Evolutionary conservation across 2,888 invertebrate species (phyloP), one percentile per base, ranked within the genome.

Genomic region (Branchellion lobata): DNA sequence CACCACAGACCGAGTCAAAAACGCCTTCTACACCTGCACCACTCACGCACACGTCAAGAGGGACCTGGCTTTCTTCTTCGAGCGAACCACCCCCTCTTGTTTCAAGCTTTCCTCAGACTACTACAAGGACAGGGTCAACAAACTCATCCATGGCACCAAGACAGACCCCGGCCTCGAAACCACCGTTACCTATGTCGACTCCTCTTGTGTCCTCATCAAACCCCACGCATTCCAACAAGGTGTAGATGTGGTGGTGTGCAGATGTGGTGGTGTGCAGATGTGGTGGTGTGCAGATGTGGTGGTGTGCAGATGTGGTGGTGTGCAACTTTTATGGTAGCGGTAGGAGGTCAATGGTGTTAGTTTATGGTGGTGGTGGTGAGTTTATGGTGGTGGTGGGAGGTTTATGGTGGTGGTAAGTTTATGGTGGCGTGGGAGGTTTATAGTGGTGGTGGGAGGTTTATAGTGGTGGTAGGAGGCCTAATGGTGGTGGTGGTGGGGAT

Each of bases 141-240:
- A 57, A 3, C 3, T 24, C 5, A 57, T 57, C 5, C 5, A 18
- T 24, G 61, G 61, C 5, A n/a, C 3, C 21, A 57, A 57, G 61
- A 8, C 61, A n/a, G 24, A 24, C 5, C 61, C 3, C 5, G 11
- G 3, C n/a, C 81, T 84, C 11, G 82, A 82, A 51, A 86, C 86
- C 81, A 87, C 88, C 27, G 87, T 87, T 29, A 83, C 83, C 18
- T 85, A 85, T 81, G 81, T 81, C 8, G 86, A 87, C 78, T 86
- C 85, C 51, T 88, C 88, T 2, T 88, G 88, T 81, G 93, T 93
- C 84, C 89, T 96, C 78, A 92, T 96, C 71, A 96, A 96, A 87
- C 96, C 96, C 0, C 96, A 96, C 87, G 93, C 93, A 18, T 89
- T 96, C 3, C 90, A 92, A 82, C 92, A 92, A 85, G 92, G 92